Base-by-base conservation (phyloP, 2,797 vertebrate genomes). In the Enteromius paludinosus region DNA sequence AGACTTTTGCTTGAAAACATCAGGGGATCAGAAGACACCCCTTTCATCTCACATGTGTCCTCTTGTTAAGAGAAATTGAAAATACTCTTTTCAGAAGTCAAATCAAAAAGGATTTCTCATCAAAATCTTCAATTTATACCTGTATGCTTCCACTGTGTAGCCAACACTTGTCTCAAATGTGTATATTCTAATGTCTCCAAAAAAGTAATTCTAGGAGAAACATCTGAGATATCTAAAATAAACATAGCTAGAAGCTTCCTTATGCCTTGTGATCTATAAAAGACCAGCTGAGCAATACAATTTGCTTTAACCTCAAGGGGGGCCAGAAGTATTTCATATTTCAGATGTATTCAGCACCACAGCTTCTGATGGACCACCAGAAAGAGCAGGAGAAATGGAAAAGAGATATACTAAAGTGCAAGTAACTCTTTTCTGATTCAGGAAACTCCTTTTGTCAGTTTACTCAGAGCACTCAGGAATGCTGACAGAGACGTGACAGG, bases 251-350 rank as follows among this genome's bases (percentile, higher is more conserved):
- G 18, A 54, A 35, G 30, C 71, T 61, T 23, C 52, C 41, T 41
- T 25, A 7, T 59, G n/a, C 56, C 54, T 75, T 59, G n/a, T 59
- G 52, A 77, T 45, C 18, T 78, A 78, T 43, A 12, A 78, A 78
- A 65, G 75, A n/a, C 2, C 43, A 64, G n/a, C 52, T 38, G n/a
- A 59, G 52, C 3, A 64, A 47, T 15, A 23, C 0, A 47, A n/a
- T 47, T 3, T 9, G 11, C 52, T 74, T 59, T 41, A 25, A 75
- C 33, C 72, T 28, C 10, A 47, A 47, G 18, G 41, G 10, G 8
- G 11, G 59, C 3, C 25, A 25, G 25, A 74, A 41, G 3, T 25
- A 59, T 18, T 75, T 14, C 14, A 59, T 74, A 3, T 56, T 74
- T 59, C 33, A 64, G 25, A 47, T 33, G 18, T 64, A 14, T 28